Base-by-base conservation (phyloP, 2,888 invertebrate genomes). In the Phania funesta region DNA sequence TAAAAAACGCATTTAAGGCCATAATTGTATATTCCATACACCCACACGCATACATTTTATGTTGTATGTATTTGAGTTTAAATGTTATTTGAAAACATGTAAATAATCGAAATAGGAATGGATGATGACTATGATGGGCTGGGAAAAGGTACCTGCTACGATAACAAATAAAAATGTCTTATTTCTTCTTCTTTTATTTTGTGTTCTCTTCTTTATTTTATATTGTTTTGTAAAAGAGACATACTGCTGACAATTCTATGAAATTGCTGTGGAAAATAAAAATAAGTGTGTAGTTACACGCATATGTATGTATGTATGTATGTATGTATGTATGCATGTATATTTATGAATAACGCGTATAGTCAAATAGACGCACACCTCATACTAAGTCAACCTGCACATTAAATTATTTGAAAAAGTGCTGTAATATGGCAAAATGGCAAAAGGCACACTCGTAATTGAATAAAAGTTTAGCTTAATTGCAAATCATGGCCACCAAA, bases 241-340 rank as follows among this genome's bases (percentile, higher is more conserved):
- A 67, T 50, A 76, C 67, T 76, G 60, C 67, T 68, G 76, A 76
- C 60, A 68, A 67, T 76, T 76, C 67, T 44, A 52, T 60, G 58
- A 76, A 76, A 50, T 67, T 67, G 58, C 16, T 67, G 18, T 29
- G 60, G 20, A 38, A 58, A 41, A 38, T 11, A 13, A 48, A 67
- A 41, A 64, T 24, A 62, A 16, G 18, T 71, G 32, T 44, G 48
- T 58, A 32, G n/a, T 22, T 26, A 22, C n/a, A 6, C 4, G 16
- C 29, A 16, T 46, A 46, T 64, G 9, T 20, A 48, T 38, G 9
- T n/a, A 41, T 41, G 26, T 41, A 29, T 20, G n/a, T 50, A 50
- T 11, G 24, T 35, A 38, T n/a, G 46, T 11, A 35, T 58, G 35
- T n/a, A n/a, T n/a, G n/a, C n/a, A n/a, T n/a, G n/a, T n/a, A n/a